A percentile compares a stretch with the other conserved stretches of the same genome.
These are phyloP conservation scores for Leptogaster cylindrica DNA, from an alignment of 2,888 invertebrate genomes.

Conservation along the genomic window DNA sequence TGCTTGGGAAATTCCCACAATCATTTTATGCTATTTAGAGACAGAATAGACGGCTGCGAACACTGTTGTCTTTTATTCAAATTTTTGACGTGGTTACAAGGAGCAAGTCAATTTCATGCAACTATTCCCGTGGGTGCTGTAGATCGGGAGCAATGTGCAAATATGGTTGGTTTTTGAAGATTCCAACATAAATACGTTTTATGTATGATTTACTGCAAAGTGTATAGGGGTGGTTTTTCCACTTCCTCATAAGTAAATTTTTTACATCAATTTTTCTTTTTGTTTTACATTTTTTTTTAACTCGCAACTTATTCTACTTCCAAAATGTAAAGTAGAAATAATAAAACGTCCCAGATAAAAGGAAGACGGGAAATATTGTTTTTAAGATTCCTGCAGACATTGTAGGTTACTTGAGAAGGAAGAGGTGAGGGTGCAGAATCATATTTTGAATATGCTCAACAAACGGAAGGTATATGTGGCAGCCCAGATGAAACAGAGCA, in stretches of 20 bases:
- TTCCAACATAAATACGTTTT: conserved; percentile 16
- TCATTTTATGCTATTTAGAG: too few species aligned
- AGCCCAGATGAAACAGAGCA: neutral
- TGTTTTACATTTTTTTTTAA: conserved; percentile 2
- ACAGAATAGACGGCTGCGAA: too few species aligned
- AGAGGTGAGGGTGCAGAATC: neutral
- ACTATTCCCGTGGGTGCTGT: neutral
- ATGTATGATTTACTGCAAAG: conserved; percentile 21
- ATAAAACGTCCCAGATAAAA: conserved; percentile 1
- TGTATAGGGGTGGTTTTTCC: neutral
- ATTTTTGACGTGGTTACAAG: too few species aligned
- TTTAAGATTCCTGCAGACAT: conserved; percentile 11
- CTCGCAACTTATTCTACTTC: neutral
- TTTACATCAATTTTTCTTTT: conserved; percentile 21
- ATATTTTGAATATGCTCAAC: conserved; percentile 24
- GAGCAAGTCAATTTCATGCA: neutral
- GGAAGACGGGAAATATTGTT: conserved; percentile 16
- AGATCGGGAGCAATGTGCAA: conserved; percentile 11
- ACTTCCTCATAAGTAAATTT: conserved; percentile 24
- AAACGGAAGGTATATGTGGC: conserved; percentile 1
- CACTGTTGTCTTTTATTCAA: too few species aligned
- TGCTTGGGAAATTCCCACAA: too few species aligned
- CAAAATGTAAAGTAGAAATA: conserved; percentile 2
- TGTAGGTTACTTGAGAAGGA: neutral
- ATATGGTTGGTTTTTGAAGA: neutral